Evolutionary conservation across 1,140 invertebrate species (phyloP).

Genomic region (Euschistus heros): DNA sequence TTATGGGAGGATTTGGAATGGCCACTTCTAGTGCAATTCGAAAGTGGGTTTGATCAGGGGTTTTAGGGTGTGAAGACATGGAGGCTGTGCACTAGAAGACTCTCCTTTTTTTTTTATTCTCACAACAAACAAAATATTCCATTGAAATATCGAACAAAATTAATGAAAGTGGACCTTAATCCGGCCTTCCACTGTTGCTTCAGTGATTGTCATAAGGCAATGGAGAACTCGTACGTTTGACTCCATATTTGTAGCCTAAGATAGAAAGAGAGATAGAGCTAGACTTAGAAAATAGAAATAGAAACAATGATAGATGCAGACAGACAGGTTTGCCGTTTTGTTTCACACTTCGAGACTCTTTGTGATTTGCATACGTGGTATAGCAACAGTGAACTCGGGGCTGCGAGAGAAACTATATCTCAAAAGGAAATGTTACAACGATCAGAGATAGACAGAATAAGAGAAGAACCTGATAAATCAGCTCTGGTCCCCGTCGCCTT

Average conservation of each 20-base stretch:
- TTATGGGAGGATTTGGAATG: background rate
- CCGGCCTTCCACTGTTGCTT: slow-evolving; percentile 10
- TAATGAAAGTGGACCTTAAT: background rate
- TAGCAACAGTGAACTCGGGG: background rate
- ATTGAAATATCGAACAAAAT: background rate
- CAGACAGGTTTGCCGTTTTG: too few species aligned
- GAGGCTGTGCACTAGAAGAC: background rate
- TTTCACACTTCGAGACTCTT: too few species aligned
- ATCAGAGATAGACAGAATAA: too few species aligned
- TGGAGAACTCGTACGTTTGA: slow-evolving; percentile 6
- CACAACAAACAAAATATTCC: background rate
- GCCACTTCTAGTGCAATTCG: background rate
- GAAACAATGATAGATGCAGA: background rate
- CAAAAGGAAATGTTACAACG: too few species aligned
- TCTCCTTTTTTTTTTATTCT: background rate
- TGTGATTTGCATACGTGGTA: too few species aligned
- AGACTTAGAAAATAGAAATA: slow-evolving; percentile 1
- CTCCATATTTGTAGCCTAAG: slow-evolving; percentile 9
- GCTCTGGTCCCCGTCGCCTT: too few species aligned
- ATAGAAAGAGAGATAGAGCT: background rate
- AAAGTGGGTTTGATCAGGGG: background rate
- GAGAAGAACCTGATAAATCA: too few species aligned
- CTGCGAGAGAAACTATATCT: background rate
- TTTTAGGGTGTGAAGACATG: background rate
- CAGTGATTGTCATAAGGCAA: slow-evolving; percentile 25